These are phyloP conservation scores for Drosophila basisetae DNA, from an alignment of 2,888 invertebrate species.

Conservation along the genomic window DNA sequence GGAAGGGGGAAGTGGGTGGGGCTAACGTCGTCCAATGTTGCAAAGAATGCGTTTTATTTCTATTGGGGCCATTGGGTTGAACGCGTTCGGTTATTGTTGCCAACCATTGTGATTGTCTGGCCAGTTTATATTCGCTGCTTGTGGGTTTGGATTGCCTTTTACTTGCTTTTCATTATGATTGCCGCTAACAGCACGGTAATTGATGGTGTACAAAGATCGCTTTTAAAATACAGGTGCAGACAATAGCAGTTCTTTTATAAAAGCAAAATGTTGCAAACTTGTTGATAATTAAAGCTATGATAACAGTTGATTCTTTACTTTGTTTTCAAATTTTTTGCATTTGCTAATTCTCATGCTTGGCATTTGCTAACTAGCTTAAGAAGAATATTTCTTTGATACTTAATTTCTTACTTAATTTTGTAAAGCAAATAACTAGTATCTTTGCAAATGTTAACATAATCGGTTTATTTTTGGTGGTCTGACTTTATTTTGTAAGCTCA, in stretches of 20 bases:
- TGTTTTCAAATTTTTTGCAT: neutral
- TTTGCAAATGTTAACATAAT: neutral
- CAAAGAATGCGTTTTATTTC: conserved; percentile 74
- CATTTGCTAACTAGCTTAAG: neutral
- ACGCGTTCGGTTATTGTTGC: conserved; percentile 66
- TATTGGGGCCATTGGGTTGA: conserved; percentile 75
- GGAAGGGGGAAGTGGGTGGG: neutral
- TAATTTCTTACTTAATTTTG: neutral
- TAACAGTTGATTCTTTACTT: conserved; percentile 6
- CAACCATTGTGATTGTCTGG: conserved; percentile 44
- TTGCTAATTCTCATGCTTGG: neutral
- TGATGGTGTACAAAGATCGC: conserved; percentile 44
- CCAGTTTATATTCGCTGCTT: conserved; percentile 3
- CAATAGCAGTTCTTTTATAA: conserved; percentile 19
- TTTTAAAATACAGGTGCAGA: conserved; percentile 41
- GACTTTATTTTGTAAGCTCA: neutral
- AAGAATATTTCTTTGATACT: neutral
- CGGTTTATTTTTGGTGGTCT: neutral
- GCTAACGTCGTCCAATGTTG: conserved; percentile 32
- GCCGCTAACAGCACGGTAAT: conserved; percentile 52
- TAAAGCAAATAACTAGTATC: neutral
- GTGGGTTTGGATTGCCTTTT: conserved; percentile 7
- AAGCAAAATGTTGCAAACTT: conserved; percentile 11
- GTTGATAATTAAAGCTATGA: conserved; percentile 19
- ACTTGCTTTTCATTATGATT: conserved; percentile 47